Evolutionary conservation across 2,888 invertebrate genomes (phyloP).

Genomic region (Polymixis flavicincta): DNA sequence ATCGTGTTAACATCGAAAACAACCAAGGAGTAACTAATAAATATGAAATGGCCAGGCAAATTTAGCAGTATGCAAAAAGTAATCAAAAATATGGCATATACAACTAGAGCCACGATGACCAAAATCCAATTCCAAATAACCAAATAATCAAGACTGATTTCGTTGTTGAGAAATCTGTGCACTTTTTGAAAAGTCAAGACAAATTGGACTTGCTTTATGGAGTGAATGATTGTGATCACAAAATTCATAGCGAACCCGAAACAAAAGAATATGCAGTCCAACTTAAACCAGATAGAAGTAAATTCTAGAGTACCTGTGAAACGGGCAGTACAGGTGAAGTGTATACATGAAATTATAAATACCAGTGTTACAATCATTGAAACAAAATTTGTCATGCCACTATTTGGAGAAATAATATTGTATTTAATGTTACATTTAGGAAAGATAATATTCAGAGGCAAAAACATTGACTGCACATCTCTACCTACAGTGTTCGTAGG

Average conservation of each 20-base stretch:
- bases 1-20: slow-evolving; percentile 29
- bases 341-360: neutral
- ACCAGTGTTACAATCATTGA: slow-evolving; percentile 20
- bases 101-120: neutral
- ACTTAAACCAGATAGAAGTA: neutral
- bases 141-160: neutral
- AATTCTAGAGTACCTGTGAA: neutral
- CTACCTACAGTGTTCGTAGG: too few species aligned
- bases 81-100: too few species aligned
- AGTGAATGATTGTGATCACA: neutral
- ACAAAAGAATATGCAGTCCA: neutral
- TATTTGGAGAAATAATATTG: slow-evolving; percentile 31
- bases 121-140: slow-evolving; percentile 13
- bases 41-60: neutral
- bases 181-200: slow-evolving; percentile 22
- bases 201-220: neutral
- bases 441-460: too few species aligned
- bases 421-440: slow-evolving; percentile 15
- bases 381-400: slow-evolving; percentile 1
- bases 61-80: neutral
- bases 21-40: neutral
- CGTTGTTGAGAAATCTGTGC: slow-evolving; percentile 8
- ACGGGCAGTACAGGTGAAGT: neutral
- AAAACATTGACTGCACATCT: too few species aligned
- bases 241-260: slow-evolving; percentile 13